A percentile compares a stretch with the other conserved stretches of the same genome.
Conservation (phyloP, 2,113 vertebrate species). For the Todiramphus chloris region DNA sequence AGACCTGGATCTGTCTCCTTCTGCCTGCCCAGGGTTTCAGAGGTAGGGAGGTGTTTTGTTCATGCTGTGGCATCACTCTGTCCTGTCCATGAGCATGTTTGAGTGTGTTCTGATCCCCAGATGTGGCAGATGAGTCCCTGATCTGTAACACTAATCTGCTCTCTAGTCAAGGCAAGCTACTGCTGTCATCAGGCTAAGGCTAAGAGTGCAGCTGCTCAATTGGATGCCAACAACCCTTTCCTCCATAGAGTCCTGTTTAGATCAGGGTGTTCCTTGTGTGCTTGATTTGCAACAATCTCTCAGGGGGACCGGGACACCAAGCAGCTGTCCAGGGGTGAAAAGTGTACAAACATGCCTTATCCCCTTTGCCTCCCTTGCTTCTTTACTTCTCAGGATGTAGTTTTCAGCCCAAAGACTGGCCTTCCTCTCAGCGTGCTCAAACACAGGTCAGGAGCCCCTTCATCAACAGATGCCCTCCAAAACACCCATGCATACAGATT, state of each 20-base stretch:
- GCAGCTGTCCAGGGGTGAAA: background rate
- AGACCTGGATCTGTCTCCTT: background rate
- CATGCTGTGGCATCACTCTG: background rate
- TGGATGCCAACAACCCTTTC: background rate
- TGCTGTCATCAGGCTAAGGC: background rate
- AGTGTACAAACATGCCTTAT: background rate
- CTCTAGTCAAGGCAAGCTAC: background rate
- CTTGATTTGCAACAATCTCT: background rate
- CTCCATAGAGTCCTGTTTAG: fast-evolving
- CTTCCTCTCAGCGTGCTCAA: background rate
- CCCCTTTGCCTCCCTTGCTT: background rate
- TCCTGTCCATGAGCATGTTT: background rate
- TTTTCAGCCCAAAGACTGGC: background rate
- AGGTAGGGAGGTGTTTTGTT: background rate
- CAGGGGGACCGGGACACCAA: background rate
- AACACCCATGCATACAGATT: background rate
- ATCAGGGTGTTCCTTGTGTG: background rate
- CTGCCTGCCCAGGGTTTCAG: background rate
- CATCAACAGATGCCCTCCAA: background rate
- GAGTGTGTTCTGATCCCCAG: background rate
- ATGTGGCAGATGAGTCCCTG: background rate
- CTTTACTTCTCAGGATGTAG: background rate
- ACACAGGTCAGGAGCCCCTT: background rate
- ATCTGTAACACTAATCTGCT: background rate
- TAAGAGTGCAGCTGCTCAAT: background rate